These are phyloP conservation scores for Apodemia hepburni DNA, from an alignment of 2,888 invertebrate genomes.

Conservation along the genomic window DNA sequence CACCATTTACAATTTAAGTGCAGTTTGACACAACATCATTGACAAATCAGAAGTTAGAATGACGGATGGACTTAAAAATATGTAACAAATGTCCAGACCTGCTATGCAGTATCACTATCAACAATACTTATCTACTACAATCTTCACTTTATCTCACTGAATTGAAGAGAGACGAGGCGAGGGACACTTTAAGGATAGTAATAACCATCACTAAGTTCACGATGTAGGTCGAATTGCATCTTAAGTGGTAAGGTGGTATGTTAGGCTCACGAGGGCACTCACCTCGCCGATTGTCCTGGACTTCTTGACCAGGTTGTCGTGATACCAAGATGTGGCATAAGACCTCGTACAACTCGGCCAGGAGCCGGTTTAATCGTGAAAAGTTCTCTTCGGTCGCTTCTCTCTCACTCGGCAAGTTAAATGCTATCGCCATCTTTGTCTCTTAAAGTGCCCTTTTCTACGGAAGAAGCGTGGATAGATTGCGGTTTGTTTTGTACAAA, in stretches of 20 bases:
- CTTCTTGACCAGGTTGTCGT: conserved; percentile 71
- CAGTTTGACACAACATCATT: conserved; percentile 78
- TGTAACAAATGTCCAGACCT: conserved; percentile 74
- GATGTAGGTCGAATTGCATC: conserved; percentile 80
- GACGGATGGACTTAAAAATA: conserved; percentile 74
- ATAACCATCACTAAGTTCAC: conserved; percentile 77
- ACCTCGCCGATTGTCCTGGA: conserved; percentile 73
- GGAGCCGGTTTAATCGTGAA: conserved; percentile 77
- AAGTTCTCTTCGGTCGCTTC: conserved; percentile 79
- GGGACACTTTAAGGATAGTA: conserved; percentile 74
- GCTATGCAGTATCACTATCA: conserved; percentile 76
- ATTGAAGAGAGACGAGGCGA: conserved; percentile 75
- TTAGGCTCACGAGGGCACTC: conserved; percentile 74
- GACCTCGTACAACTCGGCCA: conserved; percentile 78
- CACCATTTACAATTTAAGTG: conserved; percentile 78
- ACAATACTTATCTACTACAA: conserved; percentile 66
- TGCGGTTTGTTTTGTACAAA: conserved; percentile 69
- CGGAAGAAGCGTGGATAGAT: conserved; percentile 69
- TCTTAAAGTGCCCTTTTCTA: conserved; percentile 58
- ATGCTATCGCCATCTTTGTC: conserved; percentile 80
- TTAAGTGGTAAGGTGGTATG: conserved; percentile 78
- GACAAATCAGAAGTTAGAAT: conserved; percentile 43
- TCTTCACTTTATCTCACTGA: conserved; percentile 74
- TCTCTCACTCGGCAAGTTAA: conserved; percentile 78
- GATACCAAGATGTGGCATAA: conserved; percentile 78